Evolutionary conservation across 2,888 invertebrate genomes (phyloP).

Genomic region (Drosophila kambysellisi): DNA sequence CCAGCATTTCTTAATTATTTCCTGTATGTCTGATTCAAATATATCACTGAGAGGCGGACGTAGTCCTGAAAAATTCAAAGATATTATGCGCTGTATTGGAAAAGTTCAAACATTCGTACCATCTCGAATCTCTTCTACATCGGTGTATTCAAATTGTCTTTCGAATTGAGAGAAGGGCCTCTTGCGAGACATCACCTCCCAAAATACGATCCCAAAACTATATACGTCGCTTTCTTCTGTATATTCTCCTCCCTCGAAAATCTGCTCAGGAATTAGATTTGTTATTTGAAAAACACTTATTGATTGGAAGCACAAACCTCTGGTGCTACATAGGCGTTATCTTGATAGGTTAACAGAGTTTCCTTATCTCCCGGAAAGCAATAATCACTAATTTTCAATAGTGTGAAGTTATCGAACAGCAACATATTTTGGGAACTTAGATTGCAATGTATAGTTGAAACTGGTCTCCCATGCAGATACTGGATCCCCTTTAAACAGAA

Average conservation of each 20-base stretch:
- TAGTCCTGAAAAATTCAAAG: neutral
- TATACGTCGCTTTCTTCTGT: neutral
- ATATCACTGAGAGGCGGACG: slow-evolving; percentile 9
- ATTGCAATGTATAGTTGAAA: neutral
- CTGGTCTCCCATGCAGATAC: neutral
- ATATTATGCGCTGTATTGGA: neutral
- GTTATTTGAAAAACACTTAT: too few species aligned
- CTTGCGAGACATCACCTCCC: neutral
- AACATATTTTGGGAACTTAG: slow-evolving; percentile 8
- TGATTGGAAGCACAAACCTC: too few species aligned
- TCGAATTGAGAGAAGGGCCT: neutral
- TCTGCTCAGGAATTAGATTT: too few species aligned
- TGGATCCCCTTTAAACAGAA: neutral
- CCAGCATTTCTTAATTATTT: neutral
- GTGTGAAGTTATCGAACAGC: neutral
- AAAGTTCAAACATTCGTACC: too few species aligned
- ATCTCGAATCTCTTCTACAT: neutral
- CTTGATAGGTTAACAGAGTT: too few species aligned
- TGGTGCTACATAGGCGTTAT: too few species aligned
- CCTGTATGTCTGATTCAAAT: neutral
- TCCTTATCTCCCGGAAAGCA: too few species aligned
- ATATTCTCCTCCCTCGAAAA: too few species aligned
- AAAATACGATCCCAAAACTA: too few species aligned
- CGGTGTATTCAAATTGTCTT: accelerated
- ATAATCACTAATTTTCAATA: too few species aligned